These are phyloP conservation scores for Dromius quadrimaculatus DNA, from an alignment of 2,888 invertebrate species.

Conservation along the genomic window DNA sequence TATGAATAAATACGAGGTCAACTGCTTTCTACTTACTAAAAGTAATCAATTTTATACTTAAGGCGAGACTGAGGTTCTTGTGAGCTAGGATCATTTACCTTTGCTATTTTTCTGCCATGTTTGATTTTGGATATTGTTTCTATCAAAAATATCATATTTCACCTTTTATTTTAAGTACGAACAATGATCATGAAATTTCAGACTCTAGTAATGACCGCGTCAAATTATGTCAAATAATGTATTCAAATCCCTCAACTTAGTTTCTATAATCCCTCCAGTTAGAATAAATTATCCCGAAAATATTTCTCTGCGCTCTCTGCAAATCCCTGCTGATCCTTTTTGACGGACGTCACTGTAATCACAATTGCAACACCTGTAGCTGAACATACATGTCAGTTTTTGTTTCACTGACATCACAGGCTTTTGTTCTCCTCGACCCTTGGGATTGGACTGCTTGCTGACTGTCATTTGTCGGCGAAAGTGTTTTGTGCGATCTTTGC, in stretches of 20 bases:
- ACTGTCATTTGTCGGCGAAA: constrained; percentile 40
- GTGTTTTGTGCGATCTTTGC: constrained; percentile 39
- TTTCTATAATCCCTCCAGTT: constrained; percentile 19
- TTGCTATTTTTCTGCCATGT: no score
- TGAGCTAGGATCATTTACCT: no score
- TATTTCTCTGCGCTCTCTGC: constrained; percentile 5
- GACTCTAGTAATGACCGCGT: no score
- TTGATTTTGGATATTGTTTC: no score
- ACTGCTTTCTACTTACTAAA: no score
- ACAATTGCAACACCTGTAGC: constrained; percentile 20
- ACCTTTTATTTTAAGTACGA: no score
- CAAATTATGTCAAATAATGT: constrained; percentile 7
- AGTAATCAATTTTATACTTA: no score
- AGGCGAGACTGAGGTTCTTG: no score
- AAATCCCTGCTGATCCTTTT: constrained; percentile 18
- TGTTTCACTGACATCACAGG: constrained; percentile 14
- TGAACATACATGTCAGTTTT: constrained; percentile 33
- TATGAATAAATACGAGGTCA: no score
- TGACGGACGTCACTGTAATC: constrained; percentile 14
- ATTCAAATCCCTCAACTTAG: constrained; percentile 5
- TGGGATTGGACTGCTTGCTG: constrained; percentile 30
- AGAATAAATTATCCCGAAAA: constrained; percentile 25
- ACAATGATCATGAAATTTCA: no score
- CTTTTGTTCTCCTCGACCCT: constrained; percentile 16
- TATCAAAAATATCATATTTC: no score